A percentile compares a stretch with the other conserved stretches of the same genome.
Conservation (phyloP, 92 coral and sea anemone genomes). For the Bergia sp. region DNA sequence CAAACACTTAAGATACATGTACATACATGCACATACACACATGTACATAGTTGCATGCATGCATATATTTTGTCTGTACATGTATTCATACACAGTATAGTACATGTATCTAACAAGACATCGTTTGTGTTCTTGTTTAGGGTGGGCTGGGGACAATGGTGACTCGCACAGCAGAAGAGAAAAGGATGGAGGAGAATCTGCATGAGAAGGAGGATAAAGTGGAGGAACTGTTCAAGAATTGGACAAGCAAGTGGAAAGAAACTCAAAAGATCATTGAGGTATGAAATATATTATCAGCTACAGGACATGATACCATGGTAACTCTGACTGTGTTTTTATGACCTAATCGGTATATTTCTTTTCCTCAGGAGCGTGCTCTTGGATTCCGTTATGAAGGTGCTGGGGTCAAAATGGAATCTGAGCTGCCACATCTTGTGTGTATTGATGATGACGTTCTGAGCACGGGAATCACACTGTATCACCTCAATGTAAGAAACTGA, state of each 20-base stretch:
- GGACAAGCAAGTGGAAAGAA: slow-evolving; percentile 99
- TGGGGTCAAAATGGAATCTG: slow-evolving; percentile 97
- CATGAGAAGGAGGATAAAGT: slow-evolving; percentile 96
- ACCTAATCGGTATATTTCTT: not conserved
- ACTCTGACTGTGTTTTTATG: too few relatives aligned
- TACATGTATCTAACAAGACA: not conserved
- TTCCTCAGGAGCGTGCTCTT: slow-evolving; percentile 87
- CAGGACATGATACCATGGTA: too few relatives aligned
- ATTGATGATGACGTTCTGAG: slow-evolving; percentile 97
- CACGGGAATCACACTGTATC: slow-evolving; percentile 94
- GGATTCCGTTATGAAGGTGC: slow-evolving; percentile 98
- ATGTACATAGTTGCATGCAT: too few relatives aligned
- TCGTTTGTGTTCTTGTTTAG: not conserved
- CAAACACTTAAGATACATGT: too few relatives aligned
- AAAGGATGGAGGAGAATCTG: slow-evolving; percentile 80
- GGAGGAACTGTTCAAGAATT: slow-evolving; percentile 92
- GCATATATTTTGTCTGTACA: too few relatives aligned
- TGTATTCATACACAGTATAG: not conserved
- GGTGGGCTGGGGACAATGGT: slow-evolving; percentile 6
- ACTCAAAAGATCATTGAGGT: slow-evolving; percentile 99
- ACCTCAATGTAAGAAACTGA: slow-evolving; percentile 75
- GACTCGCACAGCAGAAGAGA: slow-evolving; percentile 90
- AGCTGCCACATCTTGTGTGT: slow-evolving; percentile 94
- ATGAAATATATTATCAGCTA: not conserved
- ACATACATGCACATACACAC: not conserved